Percentiles rank a stretch among this genome's conserved stretches.
Conservation (phyloP, 2,888 invertebrate genomes). For the Ochropacha duplaris region DNA sequence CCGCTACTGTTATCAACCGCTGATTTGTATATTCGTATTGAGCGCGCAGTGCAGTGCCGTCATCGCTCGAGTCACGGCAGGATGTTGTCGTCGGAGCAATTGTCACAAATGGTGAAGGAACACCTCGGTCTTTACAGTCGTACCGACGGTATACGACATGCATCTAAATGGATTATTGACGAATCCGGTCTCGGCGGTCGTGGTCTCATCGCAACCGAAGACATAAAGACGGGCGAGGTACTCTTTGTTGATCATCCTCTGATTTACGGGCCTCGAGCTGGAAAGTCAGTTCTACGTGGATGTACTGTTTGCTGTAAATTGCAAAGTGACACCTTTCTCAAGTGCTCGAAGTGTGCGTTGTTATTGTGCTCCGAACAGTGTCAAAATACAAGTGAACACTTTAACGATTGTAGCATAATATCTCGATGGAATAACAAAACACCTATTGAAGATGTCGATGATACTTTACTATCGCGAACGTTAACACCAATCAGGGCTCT, state of each 20-base stretch:
- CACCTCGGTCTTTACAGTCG: slow-evolving; percentile 64
- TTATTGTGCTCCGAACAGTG: slow-evolving; percentile 87
- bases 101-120: slow-evolving; percentile 71
- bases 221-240: slow-evolving; percentile 86
- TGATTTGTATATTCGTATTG: slow-evolving; percentile 69
- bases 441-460: slow-evolving; percentile 62
- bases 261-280: slow-evolving; percentile 86
- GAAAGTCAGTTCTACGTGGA: slow-evolving; percentile 78
- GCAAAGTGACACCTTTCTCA: slow-evolving; percentile 56
- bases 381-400: slow-evolving; percentile 82
- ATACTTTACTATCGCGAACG: slow-evolving; percentile 58
- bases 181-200: slow-evolving; percentile 86
- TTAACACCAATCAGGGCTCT: slow-evolving; percentile 68
- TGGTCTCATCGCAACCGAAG: slow-evolving; percentile 86
- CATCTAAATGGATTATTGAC: slow-evolving; percentile 83
- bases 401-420: slow-evolving; percentile 85
- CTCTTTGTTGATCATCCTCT: slow-evolving; percentile 88
- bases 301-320: slow-evolving; percentile 86
- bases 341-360: slow-evolving; percentile 86
- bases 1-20: slow-evolving; percentile 69
- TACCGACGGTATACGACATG: slow-evolving; percentile 47
- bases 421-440: slow-evolving; percentile 81
- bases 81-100: slow-evolving; percentile 80
- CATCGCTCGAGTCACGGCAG: slow-evolving; percentile 67
- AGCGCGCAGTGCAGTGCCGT: slow-evolving; percentile 72